Conservation (phyloP, 2,113 vertebrate genomes). For the Ibidorhyncha struthersii region DNA sequence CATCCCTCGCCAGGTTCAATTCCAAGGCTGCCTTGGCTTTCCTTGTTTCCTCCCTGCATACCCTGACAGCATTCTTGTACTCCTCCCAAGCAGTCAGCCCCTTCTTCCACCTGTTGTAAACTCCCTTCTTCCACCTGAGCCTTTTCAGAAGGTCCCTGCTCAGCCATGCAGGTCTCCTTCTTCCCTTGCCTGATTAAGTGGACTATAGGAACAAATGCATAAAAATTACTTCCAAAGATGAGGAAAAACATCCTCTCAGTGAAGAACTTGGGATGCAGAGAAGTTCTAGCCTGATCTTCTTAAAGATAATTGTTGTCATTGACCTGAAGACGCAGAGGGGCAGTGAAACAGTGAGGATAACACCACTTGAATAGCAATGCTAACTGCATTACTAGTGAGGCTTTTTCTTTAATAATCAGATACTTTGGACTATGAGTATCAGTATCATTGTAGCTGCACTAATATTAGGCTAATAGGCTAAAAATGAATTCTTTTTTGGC, state of each 20-base stretch:
- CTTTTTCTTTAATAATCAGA: background rate
- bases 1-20: too few relatives aligned
- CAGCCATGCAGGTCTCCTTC: too few relatives aligned
- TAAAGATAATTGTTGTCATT: background rate
- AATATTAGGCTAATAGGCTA: background rate
- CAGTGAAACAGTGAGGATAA: background rate
- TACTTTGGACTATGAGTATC: background rate
- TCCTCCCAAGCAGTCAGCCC: too few relatives aligned
- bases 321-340: background rate
- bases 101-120: too few relatives aligned
- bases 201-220: background rate
- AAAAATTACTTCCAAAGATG: background rate
- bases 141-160: too few relatives aligned
- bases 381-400: background rate
- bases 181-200: too few relatives aligned
- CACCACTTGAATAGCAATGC: background rate
- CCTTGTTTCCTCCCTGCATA: too few relatives aligned
- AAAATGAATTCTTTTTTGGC: background rate
- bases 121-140: too few relatives aligned
- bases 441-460: background rate
- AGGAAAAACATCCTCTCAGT: background rate
- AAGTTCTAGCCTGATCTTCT: background rate
- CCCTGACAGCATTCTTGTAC: too few relatives aligned
- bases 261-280: background rate
- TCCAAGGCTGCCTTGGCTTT: too few relatives aligned